These are phyloP conservation scores for Sternarchorhynchus goeldii DNA, from an alignment of 2,797 vertebrate genomes.

Conservation along the genomic window DNA sequence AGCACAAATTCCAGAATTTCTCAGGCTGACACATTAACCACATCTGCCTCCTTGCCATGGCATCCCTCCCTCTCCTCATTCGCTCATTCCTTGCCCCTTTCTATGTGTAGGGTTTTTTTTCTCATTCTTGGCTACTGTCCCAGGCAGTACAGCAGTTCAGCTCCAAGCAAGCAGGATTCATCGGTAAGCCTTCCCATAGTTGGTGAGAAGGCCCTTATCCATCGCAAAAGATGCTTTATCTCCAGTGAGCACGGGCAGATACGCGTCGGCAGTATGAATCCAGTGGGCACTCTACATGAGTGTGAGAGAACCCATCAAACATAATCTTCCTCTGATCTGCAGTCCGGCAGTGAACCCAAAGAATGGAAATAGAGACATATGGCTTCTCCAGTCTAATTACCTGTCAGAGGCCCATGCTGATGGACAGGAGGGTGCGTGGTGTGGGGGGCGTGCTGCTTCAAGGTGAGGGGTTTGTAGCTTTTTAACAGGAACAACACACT, in stretches of 20 bases:
- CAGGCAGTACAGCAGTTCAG: constrained; percentile 18
- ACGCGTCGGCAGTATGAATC: background rate
- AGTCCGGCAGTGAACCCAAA: constrained; percentile 1
- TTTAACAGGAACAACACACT: background rate
- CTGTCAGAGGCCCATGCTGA: constrained; percentile 8
- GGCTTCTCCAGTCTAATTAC: constrained; percentile 29
- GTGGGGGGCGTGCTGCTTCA: background rate
- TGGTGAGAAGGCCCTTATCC: constrained; percentile 16
- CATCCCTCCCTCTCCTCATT: constrained; percentile 2
- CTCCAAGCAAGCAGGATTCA: constrained; percentile 19
- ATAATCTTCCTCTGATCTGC: constrained; percentile 30
- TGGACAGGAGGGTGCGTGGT: background rate
- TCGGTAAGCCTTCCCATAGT: constrained; percentile 32
- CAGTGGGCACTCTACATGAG: constrained; percentile 4
- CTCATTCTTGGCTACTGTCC: constrained; percentile 24
- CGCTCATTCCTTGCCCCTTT: background rate
- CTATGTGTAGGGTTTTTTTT: background rate
- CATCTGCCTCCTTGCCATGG: constrained; percentile 31
- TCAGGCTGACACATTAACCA: constrained; percentile 41
- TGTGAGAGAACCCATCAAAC: constrained; percentile 9
- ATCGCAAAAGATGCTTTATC: constrained; percentile 32
- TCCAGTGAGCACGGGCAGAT: constrained; percentile 1
- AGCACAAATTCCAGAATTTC: constrained; percentile 32
- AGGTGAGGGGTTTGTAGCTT: constrained; percentile 6
- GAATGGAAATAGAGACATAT: constrained; percentile 30